phyloP scores from a whole-genome alignment of 2,113 vertebrate genomes.

The Pelecanoides urinatrix region DNA sequence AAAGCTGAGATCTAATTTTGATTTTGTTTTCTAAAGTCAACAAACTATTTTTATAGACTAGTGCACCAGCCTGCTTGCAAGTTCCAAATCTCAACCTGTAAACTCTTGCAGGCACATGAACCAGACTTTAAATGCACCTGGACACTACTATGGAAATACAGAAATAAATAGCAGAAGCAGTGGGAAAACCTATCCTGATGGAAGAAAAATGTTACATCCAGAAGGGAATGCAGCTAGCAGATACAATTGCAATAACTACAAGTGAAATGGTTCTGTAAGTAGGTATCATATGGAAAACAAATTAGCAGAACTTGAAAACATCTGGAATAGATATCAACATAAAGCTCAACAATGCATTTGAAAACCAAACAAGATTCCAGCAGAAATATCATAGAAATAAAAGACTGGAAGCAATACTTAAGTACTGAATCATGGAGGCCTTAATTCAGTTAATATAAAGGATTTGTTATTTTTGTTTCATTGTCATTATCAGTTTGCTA shows the following conservation, averaged over 20 bases:
- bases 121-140: not conserved
- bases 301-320: conserved; percentile 50
- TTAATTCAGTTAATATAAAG: not conserved
- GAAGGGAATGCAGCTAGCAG: not conserved
- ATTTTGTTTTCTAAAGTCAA: not conserved
- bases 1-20: not conserved
- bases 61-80: not conserved
- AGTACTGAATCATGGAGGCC: not conserved
- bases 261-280: conserved; percentile 31
- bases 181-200: conserved; percentile 9
- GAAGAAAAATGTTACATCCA: conserved; percentile 33
- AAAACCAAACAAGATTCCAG: conserved; percentile 43
- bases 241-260: conserved; percentile 23
- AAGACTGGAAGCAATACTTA: not conserved
- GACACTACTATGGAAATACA: not conserved
- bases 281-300: conserved; percentile 53
- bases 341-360: conserved; percentile 21
- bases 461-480: not conserved
- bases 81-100: not conserved
- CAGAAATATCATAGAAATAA: conserved; percentile 30
- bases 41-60: accelerated
- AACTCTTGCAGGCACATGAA: not conserved
- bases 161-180: conserved; percentile 3
- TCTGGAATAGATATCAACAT: conserved; percentile 52
- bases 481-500: not conserved